A percentile compares a stretch with the other conserved stretches of the same genome.
phyloP scores from a whole-genome alignment of 2,797 vertebrate species.

The Lagocephalus sceleratus region DNA sequence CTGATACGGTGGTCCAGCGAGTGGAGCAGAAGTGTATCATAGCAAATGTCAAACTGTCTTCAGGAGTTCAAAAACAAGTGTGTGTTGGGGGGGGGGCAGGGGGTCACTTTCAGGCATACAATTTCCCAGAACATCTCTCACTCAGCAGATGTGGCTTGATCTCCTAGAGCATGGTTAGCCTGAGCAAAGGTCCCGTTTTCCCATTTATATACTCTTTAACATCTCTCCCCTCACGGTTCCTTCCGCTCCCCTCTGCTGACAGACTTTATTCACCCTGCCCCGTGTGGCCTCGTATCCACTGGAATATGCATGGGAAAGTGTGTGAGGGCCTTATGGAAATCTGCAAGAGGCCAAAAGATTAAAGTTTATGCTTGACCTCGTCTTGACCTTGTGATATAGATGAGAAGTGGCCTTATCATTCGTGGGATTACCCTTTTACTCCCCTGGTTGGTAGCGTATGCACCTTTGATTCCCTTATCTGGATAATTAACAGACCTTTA shows the following conservation, averaged over 20 bases:
- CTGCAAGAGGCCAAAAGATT: slow-evolving; percentile 11
- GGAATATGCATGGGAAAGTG: slow-evolving; percentile 18
- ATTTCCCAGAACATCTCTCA: slow-evolving; percentile 3
- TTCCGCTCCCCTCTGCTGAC: neutral
- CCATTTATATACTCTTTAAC: slow-evolving; percentile 4
- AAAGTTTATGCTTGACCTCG: slow-evolving; percentile 2
- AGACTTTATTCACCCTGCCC: slow-evolving; percentile 17
- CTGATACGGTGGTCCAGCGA: slow-evolving; percentile 1
- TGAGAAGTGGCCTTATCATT: slow-evolving; percentile 4
- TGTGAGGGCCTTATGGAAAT: slow-evolving; percentile 22
- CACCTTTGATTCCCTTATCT: slow-evolving; percentile 8
- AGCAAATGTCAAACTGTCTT: slow-evolving; percentile 22
- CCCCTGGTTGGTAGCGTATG: slow-evolving; percentile 5
- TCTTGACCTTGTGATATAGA: slow-evolving; percentile 4
- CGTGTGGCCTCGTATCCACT: slow-evolving; percentile 7
- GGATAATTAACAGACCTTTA: slow-evolving; percentile 18
- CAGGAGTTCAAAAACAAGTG: neutral
- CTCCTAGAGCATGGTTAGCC: slow-evolving; percentile 13
- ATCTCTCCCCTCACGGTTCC: neutral
- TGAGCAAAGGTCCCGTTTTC: neutral
- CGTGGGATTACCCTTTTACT: slow-evolving; percentile 17
- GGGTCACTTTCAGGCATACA: neutral
- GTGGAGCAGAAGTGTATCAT: slow-evolving; percentile 32
- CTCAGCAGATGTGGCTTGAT: slow-evolving; percentile 1
- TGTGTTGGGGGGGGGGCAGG: neutral